Evolutionary conservation across 2,113 vertebrate species (phyloP).

Genomic region (Otus sunia): DNA sequence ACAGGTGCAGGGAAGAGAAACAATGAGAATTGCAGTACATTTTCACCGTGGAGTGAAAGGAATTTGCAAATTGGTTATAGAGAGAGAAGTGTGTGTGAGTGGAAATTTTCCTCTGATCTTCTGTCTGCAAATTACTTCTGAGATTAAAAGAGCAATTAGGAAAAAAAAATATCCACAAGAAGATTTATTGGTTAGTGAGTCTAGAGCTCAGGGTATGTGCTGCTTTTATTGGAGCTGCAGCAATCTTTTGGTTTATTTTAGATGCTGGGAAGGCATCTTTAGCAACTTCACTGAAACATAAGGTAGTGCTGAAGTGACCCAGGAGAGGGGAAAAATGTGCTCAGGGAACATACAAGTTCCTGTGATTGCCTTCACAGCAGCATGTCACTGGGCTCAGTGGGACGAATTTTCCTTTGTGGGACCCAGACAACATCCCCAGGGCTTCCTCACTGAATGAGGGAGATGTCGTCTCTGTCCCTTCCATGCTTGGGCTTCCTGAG

Average conservation of each 20-base stretch:
- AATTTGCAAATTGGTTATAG: neutral
- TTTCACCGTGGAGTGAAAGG: neutral
- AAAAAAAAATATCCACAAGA: neutral
- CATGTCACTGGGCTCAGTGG: no score
- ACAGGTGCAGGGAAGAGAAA: neutral
- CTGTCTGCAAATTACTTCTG: conserved; percentile 1
- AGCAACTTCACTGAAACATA: neutral
- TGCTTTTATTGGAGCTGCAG: neutral
- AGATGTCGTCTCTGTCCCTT: neutral
- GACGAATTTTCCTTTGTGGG: neutral
- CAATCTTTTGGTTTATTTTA: neutral
- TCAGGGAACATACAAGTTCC: no score
- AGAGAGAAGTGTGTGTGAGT: neutral
- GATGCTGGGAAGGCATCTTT: neutral
- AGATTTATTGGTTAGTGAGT: neutral
- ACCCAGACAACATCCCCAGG: neutral
- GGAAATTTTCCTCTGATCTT: neutral
- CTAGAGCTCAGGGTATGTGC: neutral
- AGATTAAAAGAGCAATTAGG: conserved; percentile 29
- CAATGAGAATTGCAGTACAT: neutral
- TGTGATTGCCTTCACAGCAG: neutral
- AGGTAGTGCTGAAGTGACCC: neutral
- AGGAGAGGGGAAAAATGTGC: neutral
- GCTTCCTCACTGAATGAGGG: fast-evolving
- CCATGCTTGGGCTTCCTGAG: neutral